phyloP scores from a whole-genome alignment of 2,888 invertebrate genomes.

The Leucania comma region DNA sequence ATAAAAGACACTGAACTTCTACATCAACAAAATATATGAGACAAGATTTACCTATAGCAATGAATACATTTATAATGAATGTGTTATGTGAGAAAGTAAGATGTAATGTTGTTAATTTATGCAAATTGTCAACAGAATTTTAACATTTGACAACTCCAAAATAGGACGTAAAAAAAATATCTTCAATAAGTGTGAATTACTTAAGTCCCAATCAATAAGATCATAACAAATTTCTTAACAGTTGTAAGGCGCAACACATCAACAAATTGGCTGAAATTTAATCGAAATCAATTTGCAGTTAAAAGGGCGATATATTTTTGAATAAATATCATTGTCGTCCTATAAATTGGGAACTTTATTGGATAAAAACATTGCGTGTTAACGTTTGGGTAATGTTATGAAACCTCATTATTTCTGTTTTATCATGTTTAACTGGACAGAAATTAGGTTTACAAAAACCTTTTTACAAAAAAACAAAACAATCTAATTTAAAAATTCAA shows the following conservation, averaged over 20 bases:
- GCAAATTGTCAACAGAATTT: not conserved
- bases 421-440: not conserved
- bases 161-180: not conserved
- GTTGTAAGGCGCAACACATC: not conserved
- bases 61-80: too few species aligned
- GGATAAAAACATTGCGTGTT: conserved; percentile 2
- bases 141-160: not conserved
- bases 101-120: not conserved
- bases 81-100: too few species aligned
- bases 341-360: conserved; percentile 12
- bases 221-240: conserved; percentile 14
- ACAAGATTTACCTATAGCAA: too few species aligned
- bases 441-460: too few species aligned
- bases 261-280: conserved; percentile 19
- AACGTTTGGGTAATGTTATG: not conserved
- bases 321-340: not conserved
- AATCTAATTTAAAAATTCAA: too few species aligned
- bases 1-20: too few species aligned
- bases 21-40: too few species aligned
- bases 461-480: too few species aligned
- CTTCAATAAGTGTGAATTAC: not conserved
- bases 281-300: conserved; percentile 10
- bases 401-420: not conserved
- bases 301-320: not conserved
- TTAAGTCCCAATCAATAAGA: not conserved